Evolutionary conservation across 2,113 vertebrate genomes (phyloP).

Genomic region (Syngnathus floridae): DNA sequence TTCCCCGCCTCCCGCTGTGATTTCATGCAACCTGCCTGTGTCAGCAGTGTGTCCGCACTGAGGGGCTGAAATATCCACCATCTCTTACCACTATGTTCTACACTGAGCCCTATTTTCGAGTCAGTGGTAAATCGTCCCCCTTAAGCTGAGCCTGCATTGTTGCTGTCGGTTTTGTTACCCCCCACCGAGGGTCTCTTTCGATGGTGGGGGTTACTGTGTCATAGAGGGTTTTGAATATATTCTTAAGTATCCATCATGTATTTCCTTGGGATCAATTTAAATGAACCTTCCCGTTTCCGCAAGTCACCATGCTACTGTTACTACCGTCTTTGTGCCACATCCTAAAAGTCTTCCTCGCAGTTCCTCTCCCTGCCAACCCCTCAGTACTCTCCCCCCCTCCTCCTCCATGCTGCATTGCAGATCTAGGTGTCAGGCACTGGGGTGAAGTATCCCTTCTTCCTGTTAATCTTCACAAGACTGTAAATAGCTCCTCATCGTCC

Average conservation of each 20-base stretch:
- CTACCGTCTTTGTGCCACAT: constrained; percentile 3
- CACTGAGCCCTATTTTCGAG: constrained; percentile 27
- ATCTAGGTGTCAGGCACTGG: constrained; percentile 54
- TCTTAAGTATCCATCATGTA: neutral
- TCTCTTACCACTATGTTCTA: constrained; percentile 19
- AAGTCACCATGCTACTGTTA: neutral
- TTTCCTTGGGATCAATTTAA: neutral
- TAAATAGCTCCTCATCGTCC: constrained; percentile 58
- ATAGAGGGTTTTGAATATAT: neutral
- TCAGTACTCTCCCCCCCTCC: constrained; percentile 12
- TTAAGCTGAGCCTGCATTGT: constrained; percentile 36
- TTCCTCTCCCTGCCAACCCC: constrained; percentile 11
- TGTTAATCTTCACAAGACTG: constrained; percentile 46
- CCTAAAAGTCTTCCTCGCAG: constrained; percentile 8
- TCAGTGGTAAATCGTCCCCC: constrained; percentile 29
- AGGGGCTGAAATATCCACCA: constrained; percentile 41
- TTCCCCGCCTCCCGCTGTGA: constrained; percentile 14
- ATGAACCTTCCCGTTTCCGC: neutral
- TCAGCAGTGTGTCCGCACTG: constrained; percentile 40
- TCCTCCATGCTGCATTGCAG: constrained; percentile 71
- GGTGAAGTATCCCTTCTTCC: constrained; percentile 58
- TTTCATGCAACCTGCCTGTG: constrained; percentile 32
- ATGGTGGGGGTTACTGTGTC: neutral
- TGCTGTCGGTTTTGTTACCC: constrained; percentile 33
- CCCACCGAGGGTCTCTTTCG: constrained; percentile 17